Evolutionary conservation across 1,140 invertebrate genomes (phyloP), one percentile per base, ranked within the genome.

Genomic region (Musca vetustissima): DNA sequence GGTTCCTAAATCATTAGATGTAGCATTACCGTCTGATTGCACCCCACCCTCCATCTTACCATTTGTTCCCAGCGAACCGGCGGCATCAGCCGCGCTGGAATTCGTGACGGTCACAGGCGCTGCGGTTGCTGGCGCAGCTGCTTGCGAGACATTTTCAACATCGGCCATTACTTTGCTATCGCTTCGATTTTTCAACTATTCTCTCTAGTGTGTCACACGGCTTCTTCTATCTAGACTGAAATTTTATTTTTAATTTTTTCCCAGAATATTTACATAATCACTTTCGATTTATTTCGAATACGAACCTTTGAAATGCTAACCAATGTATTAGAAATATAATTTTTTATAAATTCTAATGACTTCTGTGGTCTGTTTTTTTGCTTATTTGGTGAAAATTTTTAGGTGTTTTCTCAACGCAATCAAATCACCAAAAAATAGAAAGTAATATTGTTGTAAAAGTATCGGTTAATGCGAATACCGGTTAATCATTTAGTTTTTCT

Each of bases 81-180:
- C 74, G 59, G 75, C 36, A 61, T 61, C 57, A 36, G 57, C 14
- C 13, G 28, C 21, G 36, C 36, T 43, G 36, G 36, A 43, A 25
- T 32, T 77, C 8, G 57, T 61, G 17, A 59, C 55, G 8, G 57
- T 19, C 19, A 28, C 24, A 19, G 57, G 17, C 67, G 76, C 55
- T 43, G 74, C 36, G n/a, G 57, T 52, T 14, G 47, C 47, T 50
- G 43, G 8, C 13, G 47, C 72, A 43, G 66, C 69, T 43, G 64
- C 32, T 36, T 55, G 47, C 25, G 75, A 72, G 66, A 76, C 72
- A 71, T 79, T 79, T 69, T 79, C 77, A 68, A 79, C 75, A 71
- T 79, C 77, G 70, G 77, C 77, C 77, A 79, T 79, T 71, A 70
- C 36, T 43, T 36, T 61, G 64, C 55, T 66, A 64, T 64, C 69